Conservation (phyloP, 1,140 invertebrate genomes). For the Drosophila sp. region DNA sequence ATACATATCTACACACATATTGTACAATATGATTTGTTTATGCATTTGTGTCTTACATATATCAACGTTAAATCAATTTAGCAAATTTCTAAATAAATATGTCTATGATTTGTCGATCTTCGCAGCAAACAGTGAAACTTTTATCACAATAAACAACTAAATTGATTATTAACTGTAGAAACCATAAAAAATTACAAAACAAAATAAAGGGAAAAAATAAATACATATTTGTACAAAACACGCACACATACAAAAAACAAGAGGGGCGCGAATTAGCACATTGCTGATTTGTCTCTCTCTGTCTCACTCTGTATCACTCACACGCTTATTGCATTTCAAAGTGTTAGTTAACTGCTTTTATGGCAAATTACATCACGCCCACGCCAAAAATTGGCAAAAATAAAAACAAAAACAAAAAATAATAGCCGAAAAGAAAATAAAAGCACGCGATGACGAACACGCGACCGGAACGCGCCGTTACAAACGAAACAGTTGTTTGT, state of each 20-base stretch:
- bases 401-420: slow-evolving; percentile 17
- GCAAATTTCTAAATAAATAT: slow-evolving; percentile 62
- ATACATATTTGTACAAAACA: slow-evolving; percentile 38
- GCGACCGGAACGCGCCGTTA: slow-evolving; percentile 75
- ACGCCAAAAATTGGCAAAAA: slow-evolving; percentile 49
- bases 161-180: slow-evolving; percentile 67
- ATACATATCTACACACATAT: too few relatives aligned
- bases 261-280: slow-evolving; percentile 68
- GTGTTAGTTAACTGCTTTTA: slow-evolving; percentile 77
- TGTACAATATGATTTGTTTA: too few relatives aligned
- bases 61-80: slow-evolving; percentile 24
- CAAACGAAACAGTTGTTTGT: slow-evolving; percentile 19
- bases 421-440: not conserved
- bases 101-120: slow-evolving; percentile 34
- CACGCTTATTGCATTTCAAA: slow-evolving; percentile 19
- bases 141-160: slow-evolving; percentile 74
- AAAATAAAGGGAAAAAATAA: slow-evolving; percentile 14
- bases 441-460: slow-evolving; percentile 71
- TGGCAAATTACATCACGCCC: slow-evolving; percentile 81
- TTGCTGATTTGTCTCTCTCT: slow-evolving; percentile 30
- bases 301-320: not conserved
- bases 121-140: slow-evolving; percentile 43
- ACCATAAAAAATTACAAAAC: slow-evolving; percentile 16
- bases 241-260: not conserved
- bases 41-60: slow-evolving; percentile 40